Percentiles rank a stretch among this genome's conserved stretches.
Conservation (phyloP, 2,888 invertebrate genomes). For the Lycophotia porphyrea region DNA sequence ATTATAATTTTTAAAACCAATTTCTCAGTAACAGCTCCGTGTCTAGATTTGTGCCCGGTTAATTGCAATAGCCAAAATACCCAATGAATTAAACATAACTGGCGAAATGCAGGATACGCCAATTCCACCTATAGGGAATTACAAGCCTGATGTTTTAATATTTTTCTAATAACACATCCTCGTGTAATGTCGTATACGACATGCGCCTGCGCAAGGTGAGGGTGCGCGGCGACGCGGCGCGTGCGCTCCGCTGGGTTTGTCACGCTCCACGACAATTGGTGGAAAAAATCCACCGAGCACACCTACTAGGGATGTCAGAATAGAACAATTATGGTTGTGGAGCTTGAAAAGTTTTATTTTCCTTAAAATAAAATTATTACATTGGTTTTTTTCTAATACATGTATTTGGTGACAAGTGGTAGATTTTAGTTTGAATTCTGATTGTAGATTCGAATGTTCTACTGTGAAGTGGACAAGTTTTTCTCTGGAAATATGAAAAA, state of each 20-base stretch:
- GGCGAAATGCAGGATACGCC: not conserved
- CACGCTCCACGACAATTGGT: constrained; percentile 80
- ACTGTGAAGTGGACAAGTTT: not conserved
- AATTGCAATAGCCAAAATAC: not conserved
- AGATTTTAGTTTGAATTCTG: not conserved
- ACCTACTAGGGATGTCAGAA: constrained; percentile 58
- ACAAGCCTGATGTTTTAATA: not conserved
- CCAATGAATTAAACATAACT: not conserved
- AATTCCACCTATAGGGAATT: not conserved
- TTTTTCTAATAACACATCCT: constrained; percentile 46
- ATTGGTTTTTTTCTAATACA: not conserved
- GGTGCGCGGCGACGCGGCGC: constrained; percentile 82
- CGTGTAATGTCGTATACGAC: constrained; percentile 49
- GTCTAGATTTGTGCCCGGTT: not conserved
- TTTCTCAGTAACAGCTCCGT: not conserved
- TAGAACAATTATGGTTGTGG: not conserved
- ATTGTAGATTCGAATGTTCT: not conserved
- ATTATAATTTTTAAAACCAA: not conserved
- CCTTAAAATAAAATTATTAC: not conserved
- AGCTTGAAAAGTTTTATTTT: not conserved
- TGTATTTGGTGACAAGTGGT: not conserved
- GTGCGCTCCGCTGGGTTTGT: constrained; percentile 78
- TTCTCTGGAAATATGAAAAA: not conserved
- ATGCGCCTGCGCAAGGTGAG: constrained; percentile 61
- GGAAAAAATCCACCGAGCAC: constrained; percentile 71